Evolutionary conservation across 2,113 vertebrate species (phyloP).

Genomic region (Apodemus sylvaticus): DNA sequence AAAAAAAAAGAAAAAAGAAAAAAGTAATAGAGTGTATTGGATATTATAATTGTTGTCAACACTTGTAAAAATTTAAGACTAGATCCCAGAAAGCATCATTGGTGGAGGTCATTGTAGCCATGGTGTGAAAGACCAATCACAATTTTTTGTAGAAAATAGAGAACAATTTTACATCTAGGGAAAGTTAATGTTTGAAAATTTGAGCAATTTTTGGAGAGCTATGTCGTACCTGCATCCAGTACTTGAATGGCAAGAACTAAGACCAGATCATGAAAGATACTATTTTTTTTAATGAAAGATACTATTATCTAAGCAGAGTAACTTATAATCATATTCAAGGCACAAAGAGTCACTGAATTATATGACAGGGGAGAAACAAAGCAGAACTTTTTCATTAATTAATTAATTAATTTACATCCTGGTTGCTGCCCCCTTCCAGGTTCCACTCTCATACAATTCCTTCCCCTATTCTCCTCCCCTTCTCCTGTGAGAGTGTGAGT

Average conservation of each 20-base stretch:
- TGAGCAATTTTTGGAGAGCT: neutral
- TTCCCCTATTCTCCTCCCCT: neutral
- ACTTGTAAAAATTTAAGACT: neutral
- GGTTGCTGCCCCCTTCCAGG: neutral
- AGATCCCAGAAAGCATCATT: neutral
- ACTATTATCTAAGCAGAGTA: slow-evolving; percentile 17
- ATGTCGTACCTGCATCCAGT: neutral
- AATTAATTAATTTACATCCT: neutral
- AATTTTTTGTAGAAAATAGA: neutral
- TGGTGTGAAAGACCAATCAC: neutral
- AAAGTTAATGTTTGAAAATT: neutral
- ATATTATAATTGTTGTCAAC: neutral
- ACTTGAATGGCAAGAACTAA: neutral
- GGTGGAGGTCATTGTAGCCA: neutral
- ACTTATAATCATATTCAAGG: neutral
- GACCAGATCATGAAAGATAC: neutral
- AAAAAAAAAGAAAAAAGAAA: too few relatives aligned
- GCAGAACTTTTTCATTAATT: neutral
- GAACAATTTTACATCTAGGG: neutral
- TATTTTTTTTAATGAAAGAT: neutral
- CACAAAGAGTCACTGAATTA: neutral
- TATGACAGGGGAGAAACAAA: neutral
- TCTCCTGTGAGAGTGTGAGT: neutral
- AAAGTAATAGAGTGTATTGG: neutral
- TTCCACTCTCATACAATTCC: neutral